Conservation (phyloP, 1,140 invertebrate species). For the Aphis gossypii region DNA sequence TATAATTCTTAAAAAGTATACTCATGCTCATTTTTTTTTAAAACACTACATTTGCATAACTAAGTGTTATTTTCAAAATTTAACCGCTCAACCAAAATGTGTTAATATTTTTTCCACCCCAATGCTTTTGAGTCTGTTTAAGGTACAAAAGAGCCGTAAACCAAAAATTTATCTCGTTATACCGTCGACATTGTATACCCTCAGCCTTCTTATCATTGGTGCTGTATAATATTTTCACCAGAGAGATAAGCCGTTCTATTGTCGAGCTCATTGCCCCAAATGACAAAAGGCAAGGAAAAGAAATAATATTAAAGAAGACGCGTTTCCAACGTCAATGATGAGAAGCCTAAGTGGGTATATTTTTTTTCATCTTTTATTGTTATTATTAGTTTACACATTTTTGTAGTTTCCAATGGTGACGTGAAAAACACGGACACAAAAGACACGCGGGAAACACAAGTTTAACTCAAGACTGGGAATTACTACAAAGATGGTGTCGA, state of each 20-base stretch:
- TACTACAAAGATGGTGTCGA: conserved; percentile 21
- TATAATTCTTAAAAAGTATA: neutral
- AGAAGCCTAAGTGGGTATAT: conserved; percentile 16
- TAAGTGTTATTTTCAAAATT: neutral
- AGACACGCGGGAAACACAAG: neutral
- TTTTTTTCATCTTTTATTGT: conserved; percentile 24
- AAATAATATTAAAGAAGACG: neutral
- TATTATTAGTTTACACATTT: conserved; percentile 24
- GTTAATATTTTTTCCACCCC: conserved; percentile 35
- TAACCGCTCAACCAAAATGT: neutral
- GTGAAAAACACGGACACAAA: neutral
- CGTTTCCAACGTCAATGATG: conserved; percentile 27
- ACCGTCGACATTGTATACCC: neutral
- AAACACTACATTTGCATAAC: neutral
- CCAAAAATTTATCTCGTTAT: neutral
- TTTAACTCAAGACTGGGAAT: neutral
- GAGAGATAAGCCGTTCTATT: conserved; percentile 21
- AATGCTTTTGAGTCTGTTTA: neutral
- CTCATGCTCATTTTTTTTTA: neutral
- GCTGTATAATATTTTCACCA: conserved; percentile 30
- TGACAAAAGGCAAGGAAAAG: conserved; percentile 23
- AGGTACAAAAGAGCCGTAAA: conserved; percentile 33
- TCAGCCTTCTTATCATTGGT: conserved; percentile 16
- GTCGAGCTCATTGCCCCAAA: conserved; percentile 19
- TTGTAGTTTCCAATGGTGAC: neutral